Evolutionary conservation across 2,113 vertebrate species (phyloP), one percentile per base, ranked within the genome.

Genomic region (Mola mola): DNA sequence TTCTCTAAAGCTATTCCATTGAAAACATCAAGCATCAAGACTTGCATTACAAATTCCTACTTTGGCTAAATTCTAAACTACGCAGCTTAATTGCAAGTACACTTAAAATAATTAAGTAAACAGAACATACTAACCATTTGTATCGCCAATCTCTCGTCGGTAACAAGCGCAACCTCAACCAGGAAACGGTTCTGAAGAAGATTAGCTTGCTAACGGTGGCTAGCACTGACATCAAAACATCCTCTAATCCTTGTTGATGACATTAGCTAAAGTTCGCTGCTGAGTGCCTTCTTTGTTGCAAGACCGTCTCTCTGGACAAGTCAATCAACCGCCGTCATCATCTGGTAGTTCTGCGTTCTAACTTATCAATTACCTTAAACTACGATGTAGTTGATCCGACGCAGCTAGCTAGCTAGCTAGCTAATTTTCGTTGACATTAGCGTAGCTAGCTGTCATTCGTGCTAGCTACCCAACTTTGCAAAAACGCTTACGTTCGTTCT

Each of bases 371-470:
- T 48, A 26, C 56, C 57, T 47, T 15, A 55, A 60, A 73, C 56
- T 75, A 71, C 48, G 70, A 9, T 69, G 22, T 20, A 67, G 40
- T 66, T 59, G 22, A 60, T 44, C 43, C 44, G 38, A 62, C 36
- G 50, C 2, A 24, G 42, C 57, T 68, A 82, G 50, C 61, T 62
- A 60, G 64, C 67, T 44, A 5, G 59, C 12, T 58, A 6, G 75
- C 60, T 82, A 82, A 22, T 47, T 28, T 50, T 51, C 52, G 84
- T 61, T 87, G 79, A 82, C 79, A 81, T 87, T 83, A 81, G 84
- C 66, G 42, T 5, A 60, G 47, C 47, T 44, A 16, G 25, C 55
- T 79, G 60, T 81, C 82, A 77, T 84, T 42, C 33, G 25, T 47
- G 51, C 47, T 70, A 52, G 28, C 71, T 42, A 8, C 34, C 17